These are phyloP conservation scores for Neuroterus valhalla DNA, from an alignment of 1,140 invertebrate genomes.

Conservation along the genomic window DNA sequence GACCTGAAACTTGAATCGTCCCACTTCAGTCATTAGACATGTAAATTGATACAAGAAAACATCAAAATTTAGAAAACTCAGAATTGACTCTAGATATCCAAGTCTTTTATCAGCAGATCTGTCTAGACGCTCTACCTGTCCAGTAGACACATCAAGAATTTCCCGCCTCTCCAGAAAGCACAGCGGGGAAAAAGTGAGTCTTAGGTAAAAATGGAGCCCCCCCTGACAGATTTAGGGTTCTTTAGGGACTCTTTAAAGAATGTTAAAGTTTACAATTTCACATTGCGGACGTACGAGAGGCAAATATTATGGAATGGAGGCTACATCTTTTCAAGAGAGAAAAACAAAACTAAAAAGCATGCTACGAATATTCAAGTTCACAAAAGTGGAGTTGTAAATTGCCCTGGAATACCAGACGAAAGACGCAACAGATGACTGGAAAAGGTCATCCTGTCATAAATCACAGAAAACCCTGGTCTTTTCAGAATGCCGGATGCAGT, in stretches of 20 bases:
- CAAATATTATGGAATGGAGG: constrained; percentile 36
- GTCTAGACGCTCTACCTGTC: not conserved
- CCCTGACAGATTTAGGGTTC: constrained; percentile 25
- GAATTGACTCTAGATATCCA: too few species aligned
- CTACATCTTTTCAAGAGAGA: constrained; percentile 19
- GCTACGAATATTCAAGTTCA: not conserved
- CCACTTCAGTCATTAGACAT: too few species aligned
- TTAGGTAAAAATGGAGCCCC: not conserved
- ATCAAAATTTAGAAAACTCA: too few species aligned
- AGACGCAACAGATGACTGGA: constrained; percentile 38
- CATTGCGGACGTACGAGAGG: constrained; percentile 2
- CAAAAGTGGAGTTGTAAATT: constrained; percentile 34
- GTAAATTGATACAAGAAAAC: too few species aligned
- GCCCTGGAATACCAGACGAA: constrained; percentile 28
- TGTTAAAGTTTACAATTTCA: constrained; percentile 30
- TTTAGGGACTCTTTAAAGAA: not conserved
- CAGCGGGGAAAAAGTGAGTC: constrained; percentile 3
- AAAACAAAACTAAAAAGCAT: constrained; percentile 32
- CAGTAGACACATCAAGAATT: constrained; percentile 25
- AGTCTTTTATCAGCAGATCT: constrained; percentile 20
- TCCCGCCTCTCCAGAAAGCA: constrained; percentile 7
- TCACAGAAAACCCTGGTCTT: not conserved
- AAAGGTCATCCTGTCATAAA: constrained; percentile 37
- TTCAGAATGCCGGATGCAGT: not conserved
- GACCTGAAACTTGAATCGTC: too few species aligned